Evolutionary conservation across 1,140 invertebrate species (phyloP).

Genomic region (Macrocentrus cingulum): DNA sequence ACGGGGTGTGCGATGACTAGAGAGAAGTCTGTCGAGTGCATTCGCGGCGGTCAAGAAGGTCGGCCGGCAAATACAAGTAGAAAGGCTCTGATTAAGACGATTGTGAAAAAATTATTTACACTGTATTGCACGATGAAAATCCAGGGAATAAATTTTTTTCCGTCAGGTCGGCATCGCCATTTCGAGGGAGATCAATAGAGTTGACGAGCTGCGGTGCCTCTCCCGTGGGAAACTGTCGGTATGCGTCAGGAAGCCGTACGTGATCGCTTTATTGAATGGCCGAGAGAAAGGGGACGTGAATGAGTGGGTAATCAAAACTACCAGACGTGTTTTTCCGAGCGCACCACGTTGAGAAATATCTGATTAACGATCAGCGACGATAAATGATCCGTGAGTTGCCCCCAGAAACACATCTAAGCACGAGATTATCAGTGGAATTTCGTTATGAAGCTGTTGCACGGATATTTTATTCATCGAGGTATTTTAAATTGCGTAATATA

Average conservation of each 20-base stretch:
- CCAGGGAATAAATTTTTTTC: no score
- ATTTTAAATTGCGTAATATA: no score
- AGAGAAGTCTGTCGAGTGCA: conserved; percentile 31
- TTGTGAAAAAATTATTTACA: conserved; percentile 23
- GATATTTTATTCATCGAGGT: no score
- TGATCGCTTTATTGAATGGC: conserved; percentile 46
- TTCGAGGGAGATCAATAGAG: no score
- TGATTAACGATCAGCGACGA: conserved; percentile 6
- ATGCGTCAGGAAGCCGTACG: conserved; percentile 44
- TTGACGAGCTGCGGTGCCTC: no score
- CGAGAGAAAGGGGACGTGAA: conserved; percentile 16
- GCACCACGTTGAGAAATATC: conserved; percentile 11
- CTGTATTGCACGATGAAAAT: not conserved
- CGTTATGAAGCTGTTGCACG: no score
- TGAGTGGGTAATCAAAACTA: conserved; percentile 30
- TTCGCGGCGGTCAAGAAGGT: conserved; percentile 35
- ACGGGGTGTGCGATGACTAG: conserved; percentile 31
- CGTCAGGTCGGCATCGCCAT: not conserved
- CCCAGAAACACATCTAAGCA: no score
- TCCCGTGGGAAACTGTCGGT: conserved; percentile 46
- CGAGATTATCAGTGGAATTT: no score
- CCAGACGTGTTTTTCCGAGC: conserved; percentile 19
- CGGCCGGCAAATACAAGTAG: conserved; percentile 15
- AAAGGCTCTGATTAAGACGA: conserved; percentile 29
- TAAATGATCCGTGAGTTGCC: not conserved